Evolutionary conservation across 1,140 invertebrate genomes (phyloP).

Genomic region (Macrosteles quadrilineatus): DNA sequence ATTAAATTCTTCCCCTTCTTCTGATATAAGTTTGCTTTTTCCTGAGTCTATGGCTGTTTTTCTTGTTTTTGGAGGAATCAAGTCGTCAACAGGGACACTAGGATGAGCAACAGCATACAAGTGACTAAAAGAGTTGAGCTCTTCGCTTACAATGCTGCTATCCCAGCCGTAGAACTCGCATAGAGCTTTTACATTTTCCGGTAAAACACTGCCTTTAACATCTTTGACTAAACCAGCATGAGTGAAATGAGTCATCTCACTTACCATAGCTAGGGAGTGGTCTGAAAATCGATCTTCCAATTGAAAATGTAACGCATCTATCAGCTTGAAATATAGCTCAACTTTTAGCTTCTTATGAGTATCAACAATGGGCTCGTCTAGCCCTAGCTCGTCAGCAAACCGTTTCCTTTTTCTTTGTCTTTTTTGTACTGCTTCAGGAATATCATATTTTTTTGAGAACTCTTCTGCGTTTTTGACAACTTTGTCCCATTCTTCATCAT

Average conservation of each 20-base stretch:
- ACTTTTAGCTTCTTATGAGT: not conserved
- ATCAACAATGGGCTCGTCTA: too few species aligned
- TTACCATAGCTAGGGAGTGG: constrained; percentile 8
- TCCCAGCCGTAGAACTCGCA: constrained; percentile 3
- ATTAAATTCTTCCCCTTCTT: not conserved
- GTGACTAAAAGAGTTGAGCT: constrained; percentile 2
- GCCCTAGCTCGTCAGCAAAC: too few species aligned
- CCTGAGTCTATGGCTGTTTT: not conserved
- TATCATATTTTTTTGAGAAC: too few species aligned
- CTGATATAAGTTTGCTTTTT: not conserved
- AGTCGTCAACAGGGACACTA: not conserved
- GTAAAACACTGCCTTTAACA: not conserved
- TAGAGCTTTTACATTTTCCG: constrained; percentile 4
- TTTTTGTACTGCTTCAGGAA: too few species aligned
- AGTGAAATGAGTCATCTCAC: not conserved
- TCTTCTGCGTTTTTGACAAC: too few species aligned
- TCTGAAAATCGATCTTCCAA: constrained; percentile 4
- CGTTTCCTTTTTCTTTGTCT: too few species aligned
- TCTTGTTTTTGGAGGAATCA: not conserved
- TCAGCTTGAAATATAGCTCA: not conserved
- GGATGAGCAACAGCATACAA: not conserved
- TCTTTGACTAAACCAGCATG: not conserved
- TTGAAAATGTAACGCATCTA: constrained; percentile 2
- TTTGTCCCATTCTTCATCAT: not conserved
- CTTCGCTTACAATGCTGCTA: too few species aligned